Evolutionary conservation across 2,797 vertebrate species (phyloP).

Genomic region (Scomberomorus guttatus): DNA sequence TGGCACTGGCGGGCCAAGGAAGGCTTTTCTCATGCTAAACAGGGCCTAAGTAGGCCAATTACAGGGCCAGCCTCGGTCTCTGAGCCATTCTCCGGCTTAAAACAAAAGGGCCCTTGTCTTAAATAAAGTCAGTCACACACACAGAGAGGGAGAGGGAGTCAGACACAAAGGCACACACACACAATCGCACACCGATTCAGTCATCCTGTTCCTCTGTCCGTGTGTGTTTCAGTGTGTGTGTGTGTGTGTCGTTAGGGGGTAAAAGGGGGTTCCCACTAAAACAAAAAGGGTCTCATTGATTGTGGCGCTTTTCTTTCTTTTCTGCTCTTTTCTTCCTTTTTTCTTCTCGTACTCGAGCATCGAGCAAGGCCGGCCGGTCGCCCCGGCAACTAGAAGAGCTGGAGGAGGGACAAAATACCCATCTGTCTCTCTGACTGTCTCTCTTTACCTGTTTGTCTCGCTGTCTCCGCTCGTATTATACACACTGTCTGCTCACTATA

Average conservation of each 20-base stretch:
- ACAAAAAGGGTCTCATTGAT: constrained; percentile 88
- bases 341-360: constrained; percentile 58
- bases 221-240: constrained; percentile 30
- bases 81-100: constrained; percentile 90
- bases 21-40: constrained; percentile 98
- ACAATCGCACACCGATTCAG: constrained; percentile 63
- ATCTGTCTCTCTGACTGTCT: constrained; percentile 48
- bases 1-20: constrained; percentile 90
- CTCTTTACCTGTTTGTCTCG: constrained; percentile 48
- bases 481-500: not conserved
- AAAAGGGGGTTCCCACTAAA: constrained; percentile 83
- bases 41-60: constrained; percentile 98
- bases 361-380: constrained; percentile 75
- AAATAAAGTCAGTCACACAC: constrained; percentile 92
- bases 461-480: not conserved
- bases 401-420: constrained; percentile 67
- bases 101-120: constrained; percentile 97
- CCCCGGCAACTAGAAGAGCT: constrained; percentile 79
- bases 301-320: constrained; percentile 71
- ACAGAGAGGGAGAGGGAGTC: constrained; percentile 67
- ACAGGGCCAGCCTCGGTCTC: constrained; percentile 92
- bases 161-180: constrained; percentile 73
- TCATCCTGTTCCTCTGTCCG: constrained; percentile 49
- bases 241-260: constrained; percentile 48
- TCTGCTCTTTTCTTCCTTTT: constrained; percentile 40